A percentile compares a stretch with the other conserved stretches of the same genome.
Conservation (phyloP, 1,140 invertebrate genomes). For the Macrotrachela quadricornifera region DNA sequence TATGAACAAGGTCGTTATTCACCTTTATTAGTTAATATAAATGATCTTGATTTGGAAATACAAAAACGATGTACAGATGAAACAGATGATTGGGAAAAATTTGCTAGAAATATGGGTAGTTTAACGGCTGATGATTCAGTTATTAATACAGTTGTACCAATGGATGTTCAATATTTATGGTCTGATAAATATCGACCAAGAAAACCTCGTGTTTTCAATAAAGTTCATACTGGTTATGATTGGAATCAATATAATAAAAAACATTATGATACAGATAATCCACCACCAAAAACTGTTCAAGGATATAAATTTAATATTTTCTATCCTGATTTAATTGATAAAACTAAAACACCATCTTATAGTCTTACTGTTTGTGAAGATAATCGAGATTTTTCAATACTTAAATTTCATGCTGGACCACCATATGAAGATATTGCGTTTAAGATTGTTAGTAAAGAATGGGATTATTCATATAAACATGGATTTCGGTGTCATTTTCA, state of each 20-base stretch:
- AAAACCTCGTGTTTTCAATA: conserved; percentile 92
- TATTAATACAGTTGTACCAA: conserved; percentile 67
- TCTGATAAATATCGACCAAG: conserved; percentile 89
- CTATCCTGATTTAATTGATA: conserved; percentile 95
- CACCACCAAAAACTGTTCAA: conserved; percentile 97
- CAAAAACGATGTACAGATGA: neutral
- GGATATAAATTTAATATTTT: conserved; percentile 99
- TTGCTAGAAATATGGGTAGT: conserved; percentile 40
- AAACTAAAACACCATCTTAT: conserved; percentile 74
- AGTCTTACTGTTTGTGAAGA: conserved; percentile 69
- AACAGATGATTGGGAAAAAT: neutral
- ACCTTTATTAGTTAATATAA: neutral
- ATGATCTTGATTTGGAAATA: neutral
- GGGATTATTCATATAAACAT: conserved; percentile 95
- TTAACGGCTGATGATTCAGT: conserved; percentile 52
- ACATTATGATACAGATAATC: conserved; percentile 99
- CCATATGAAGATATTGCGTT: conserved; percentile 99
- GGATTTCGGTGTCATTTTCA: conserved; percentile 96
- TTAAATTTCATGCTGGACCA: conserved; percentile 82
- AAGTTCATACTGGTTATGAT: conserved; percentile 70
- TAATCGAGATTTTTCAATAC: conserved; percentile 77
- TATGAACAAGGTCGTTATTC: neutral
- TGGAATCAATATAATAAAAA: conserved; percentile 99
- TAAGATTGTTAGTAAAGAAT: conserved; percentile 94
- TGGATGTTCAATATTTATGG: conserved; percentile 62